Percentiles rank a stretch among this genome's conserved stretches.
Conservation (phyloP, 2,113 vertebrate species). For the Heterotis niloticus region DNA sequence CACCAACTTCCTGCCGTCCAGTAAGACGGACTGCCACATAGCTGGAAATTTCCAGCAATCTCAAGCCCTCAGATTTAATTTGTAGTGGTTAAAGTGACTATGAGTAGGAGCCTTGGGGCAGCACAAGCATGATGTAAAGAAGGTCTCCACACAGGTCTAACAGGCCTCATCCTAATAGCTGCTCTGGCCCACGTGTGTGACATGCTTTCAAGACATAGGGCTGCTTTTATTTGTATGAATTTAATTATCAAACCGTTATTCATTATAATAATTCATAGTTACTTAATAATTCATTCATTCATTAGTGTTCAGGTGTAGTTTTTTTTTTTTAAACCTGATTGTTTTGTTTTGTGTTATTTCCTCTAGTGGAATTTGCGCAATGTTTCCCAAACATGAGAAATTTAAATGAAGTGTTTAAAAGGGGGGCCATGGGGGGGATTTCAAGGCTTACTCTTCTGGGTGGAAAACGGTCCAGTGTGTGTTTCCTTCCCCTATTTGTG, state of each 20-base stretch:
- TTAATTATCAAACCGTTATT: too few species aligned
- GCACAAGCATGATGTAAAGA: background rate
- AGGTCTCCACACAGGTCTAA: background rate
- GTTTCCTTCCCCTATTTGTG: constrained; percentile 9
- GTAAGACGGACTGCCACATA: background rate
- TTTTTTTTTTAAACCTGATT: too few species aligned
- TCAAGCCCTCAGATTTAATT: background rate
- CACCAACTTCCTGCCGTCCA: background rate
- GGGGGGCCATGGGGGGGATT: too few species aligned
- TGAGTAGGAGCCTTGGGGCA: background rate
- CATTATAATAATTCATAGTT: too few species aligned
- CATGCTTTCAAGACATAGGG: too few species aligned
- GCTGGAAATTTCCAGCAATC: background rate
- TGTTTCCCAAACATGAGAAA: too few species aligned
- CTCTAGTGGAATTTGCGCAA: too few species aligned
- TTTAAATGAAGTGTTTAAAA: too few species aligned
- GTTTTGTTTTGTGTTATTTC: too few species aligned
- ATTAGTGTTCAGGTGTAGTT: too few species aligned
- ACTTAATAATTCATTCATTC: too few species aligned
- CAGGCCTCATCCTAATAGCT: background rate
- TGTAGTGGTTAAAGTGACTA: background rate
- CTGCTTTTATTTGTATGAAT: too few species aligned
- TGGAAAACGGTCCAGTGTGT: background rate
- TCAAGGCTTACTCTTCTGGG: background rate
- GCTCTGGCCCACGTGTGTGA: background rate